Percentiles rank a stretch among this genome's conserved stretches.
phyloP scores from a whole-genome alignment of 2,888 invertebrate species.

The Petrolisthes cinctipes region DNA sequence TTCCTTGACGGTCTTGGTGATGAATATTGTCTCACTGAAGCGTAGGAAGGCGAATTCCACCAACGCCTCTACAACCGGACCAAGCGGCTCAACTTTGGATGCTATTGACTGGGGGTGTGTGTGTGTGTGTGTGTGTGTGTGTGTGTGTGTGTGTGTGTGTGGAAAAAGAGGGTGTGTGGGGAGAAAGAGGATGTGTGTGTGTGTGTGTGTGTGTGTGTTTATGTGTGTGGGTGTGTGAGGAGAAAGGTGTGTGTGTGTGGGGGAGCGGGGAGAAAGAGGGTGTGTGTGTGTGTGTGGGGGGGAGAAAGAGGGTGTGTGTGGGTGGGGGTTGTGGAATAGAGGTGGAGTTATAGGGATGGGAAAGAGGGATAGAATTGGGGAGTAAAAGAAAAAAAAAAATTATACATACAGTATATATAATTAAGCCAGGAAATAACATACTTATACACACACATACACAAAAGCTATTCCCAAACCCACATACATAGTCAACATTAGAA shows the following conservation, averaged over 20 bases:
- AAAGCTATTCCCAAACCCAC: no score
- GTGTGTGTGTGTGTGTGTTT: slow-evolving; percentile 2
- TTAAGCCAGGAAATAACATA: no score
- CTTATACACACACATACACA: no score
- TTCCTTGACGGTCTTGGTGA: slow-evolving; percentile 78
- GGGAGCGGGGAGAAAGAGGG: neutral
- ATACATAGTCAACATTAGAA: no score
- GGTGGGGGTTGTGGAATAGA: neutral
- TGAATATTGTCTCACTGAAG: slow-evolving; percentile 66
- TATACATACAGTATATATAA: neutral
- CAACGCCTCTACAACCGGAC: slow-evolving; percentile 15
- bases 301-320: neutral
- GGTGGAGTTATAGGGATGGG: neutral
- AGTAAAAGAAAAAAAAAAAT: neutral
- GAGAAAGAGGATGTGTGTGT: neutral
- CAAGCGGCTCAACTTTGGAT: slow-evolving; percentile 20
- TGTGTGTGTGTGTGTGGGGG: neutral
- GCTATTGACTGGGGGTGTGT: slow-evolving; percentile 67
- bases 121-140: neutral
- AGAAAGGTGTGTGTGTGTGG: slow-evolving; percentile 5
- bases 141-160: neutral
- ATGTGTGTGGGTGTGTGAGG: slow-evolving; percentile 7
- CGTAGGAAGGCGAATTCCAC: slow-evolving; percentile 32
- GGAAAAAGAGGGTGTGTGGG: neutral
- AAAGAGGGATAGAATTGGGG: neutral